phyloP scores from a whole-genome alignment of 2,113 vertebrate species.

The Myrmecobius fasciatus region DNA sequence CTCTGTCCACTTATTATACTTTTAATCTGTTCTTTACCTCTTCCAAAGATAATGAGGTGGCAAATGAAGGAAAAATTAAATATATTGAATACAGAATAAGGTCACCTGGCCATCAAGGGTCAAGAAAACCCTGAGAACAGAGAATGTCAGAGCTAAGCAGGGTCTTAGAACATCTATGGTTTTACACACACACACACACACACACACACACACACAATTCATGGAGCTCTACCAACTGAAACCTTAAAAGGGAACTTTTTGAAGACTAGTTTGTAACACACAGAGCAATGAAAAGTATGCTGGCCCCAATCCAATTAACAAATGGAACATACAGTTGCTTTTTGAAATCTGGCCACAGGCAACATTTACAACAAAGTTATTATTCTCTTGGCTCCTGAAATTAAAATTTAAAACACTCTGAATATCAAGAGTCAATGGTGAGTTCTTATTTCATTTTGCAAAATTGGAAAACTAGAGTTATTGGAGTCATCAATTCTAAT shows the following conservation, averaged over 20 bases:
- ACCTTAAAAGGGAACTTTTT: neutral
- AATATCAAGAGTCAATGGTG: neutral
- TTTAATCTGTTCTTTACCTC: conserved; percentile 23
- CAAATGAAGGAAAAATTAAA: conserved; percentile 10
- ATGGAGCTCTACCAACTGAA: neutral
- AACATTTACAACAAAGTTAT: neutral
- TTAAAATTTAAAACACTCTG: neutral
- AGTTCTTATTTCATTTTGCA: neutral
- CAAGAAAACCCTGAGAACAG: neutral
- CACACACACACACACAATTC: neutral
- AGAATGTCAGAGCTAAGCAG: neutral
- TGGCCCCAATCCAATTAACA: neutral
- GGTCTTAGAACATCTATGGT: neutral
- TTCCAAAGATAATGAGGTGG: conserved; percentile 6
- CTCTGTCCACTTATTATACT: conserved; percentile 29
- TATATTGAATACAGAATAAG: neutral
- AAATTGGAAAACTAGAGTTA: neutral
- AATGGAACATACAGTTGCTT: neutral
- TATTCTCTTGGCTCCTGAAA: neutral
- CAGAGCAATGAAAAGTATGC: neutral
- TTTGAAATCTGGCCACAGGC: neutral
- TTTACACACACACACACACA: neutral
- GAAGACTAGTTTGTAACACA: neutral
- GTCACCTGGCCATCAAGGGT: neutral
- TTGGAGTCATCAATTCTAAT: neutral